Base-by-base conservation (phyloP, 2,888 invertebrate genomes). In the Oscheius myriophilus region DNA sequence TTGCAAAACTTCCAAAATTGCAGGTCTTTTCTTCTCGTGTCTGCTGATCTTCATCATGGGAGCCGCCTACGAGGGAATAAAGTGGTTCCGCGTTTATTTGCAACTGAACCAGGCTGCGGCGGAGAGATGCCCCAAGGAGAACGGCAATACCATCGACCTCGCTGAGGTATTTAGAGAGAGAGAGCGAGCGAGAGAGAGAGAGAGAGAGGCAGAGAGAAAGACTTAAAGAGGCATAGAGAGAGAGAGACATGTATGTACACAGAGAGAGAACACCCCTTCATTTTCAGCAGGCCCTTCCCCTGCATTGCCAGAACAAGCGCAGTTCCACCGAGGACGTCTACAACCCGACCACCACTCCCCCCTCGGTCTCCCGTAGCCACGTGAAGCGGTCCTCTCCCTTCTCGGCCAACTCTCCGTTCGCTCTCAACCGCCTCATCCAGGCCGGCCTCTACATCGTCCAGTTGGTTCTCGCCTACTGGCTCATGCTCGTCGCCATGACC, bases 1-100 rank as follows among this genome's bases (percentile, higher is more conserved):
- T n/a, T n/a, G n/a, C n/a, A n/a, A n/a, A n/a, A n/a, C n/a, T n/a
- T n/a, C n/a, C 21, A 2, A 12, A 14, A 54, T 65, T 73, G 26
- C 67, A 85, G 87, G 84, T 1, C 90, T 97, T 82, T 88, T 96
- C 69, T 93, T 92, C 52, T 95, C 96, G 4, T 94, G 95, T 90
- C 89, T 96, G 75, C 93, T 92, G 54, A 93, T 97, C 84, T 93
- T 96, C 87, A 89, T 95, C 74, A 91, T 96, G 91, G 95, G 95
- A 7, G 91, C 95, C 63, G 89, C 95, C 33, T 97, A 97, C 87
- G 97, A 98, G 90, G 96, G 95, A 0, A 90, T 98, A 2, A 97
- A 96, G 89, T 95, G 93, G 89, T 92, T 84, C 67, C 78, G 86
- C 23, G 78, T 85, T 12, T 79, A 84, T 57, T 72, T 84, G 11